phyloP scores from a whole-genome alignment of 2,113 vertebrate species.

The Tylochromis polylepis region DNA sequence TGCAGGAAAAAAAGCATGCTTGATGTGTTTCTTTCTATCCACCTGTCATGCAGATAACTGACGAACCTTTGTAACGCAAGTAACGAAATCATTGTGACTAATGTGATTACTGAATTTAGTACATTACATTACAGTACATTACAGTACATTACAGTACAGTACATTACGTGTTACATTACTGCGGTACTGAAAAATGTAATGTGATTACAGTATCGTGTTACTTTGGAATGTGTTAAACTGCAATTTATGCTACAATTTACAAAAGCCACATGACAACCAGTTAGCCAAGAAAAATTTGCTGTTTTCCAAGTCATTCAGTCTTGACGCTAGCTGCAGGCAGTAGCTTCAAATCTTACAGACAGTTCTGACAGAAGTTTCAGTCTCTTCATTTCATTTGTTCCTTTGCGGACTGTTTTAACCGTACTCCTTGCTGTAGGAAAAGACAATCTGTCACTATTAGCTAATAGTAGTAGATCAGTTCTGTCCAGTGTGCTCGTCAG shows the following conservation, averaged over 20 bases:
- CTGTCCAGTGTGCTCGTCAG: background rate
- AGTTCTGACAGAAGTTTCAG: background rate
- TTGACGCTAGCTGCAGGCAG: background rate
- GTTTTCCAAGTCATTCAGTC: background rate
- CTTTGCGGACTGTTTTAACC: background rate
- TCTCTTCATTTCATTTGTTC: background rate
- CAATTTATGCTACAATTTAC: background rate
- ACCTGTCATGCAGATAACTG: too few relatives aligned
- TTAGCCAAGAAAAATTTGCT: background rate
- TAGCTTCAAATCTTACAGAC: background rate
- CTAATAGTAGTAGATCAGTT: background rate
- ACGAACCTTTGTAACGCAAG: too few relatives aligned
- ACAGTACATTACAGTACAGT: too few relatives aligned
- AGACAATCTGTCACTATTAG: background rate
- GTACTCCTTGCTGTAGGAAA: background rate
- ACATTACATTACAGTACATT: too few relatives aligned
- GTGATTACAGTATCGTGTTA: background rate
- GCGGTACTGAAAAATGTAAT: too few relatives aligned
- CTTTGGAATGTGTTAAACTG: background rate
- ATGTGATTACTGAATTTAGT: too few relatives aligned
- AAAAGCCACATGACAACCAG: background rate
- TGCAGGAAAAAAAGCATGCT: too few relatives aligned
- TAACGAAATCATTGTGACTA: too few relatives aligned
- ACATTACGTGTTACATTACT: too few relatives aligned
- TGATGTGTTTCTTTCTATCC: too few relatives aligned